These are phyloP conservation scores for Pleuronectes platessa DNA, from an alignment of 2,113 vertebrate genomes.

Conservation along the genomic window DNA sequence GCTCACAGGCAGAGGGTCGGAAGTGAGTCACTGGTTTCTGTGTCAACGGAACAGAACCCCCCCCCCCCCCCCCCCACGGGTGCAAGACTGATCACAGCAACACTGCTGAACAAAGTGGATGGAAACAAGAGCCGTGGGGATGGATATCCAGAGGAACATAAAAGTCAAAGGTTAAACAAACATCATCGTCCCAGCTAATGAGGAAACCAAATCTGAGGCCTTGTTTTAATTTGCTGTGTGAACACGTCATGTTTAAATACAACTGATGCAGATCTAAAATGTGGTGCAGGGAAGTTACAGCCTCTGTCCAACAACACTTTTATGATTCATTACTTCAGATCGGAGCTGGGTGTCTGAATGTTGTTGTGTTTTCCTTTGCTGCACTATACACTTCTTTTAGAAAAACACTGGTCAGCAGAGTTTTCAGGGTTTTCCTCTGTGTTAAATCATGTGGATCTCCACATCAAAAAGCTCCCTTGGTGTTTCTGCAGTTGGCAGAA, in stretches of 20 bases:
- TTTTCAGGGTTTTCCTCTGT: too few species aligned
- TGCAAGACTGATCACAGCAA: slow-evolving; percentile 23
- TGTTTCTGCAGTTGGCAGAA: neutral
- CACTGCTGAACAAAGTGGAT: slow-evolving; percentile 21
- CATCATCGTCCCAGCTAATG: neutral
- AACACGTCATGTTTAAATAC: neutral
- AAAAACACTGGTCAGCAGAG: too few species aligned
- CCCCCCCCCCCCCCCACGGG: neutral
- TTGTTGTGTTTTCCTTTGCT: neutral
- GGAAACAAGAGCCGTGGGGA: slow-evolving; percentile 2
- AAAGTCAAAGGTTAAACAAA: slow-evolving; percentile 34
- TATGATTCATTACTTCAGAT: neutral
- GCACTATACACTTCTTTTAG: neutral
- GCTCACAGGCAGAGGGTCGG: slow-evolving; percentile 12
- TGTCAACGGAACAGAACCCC: neutral
- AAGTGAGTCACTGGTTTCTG: slow-evolving; percentile 8
- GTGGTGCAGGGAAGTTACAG: neutral
- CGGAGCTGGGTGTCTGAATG: neutral
- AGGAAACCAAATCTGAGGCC: neutral
- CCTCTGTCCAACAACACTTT: neutral
- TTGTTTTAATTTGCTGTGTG: neutral
- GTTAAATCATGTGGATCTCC: neutral
- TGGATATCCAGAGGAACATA: neutral
- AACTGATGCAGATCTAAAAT: neutral
- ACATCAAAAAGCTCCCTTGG: neutral